A percentile compares a stretch with the other conserved stretches of the same genome.
These are phyloP conservation scores for Hypomesus transpacificus DNA, from an alignment of 2,113 vertebrate genomes.

Conservation along the genomic window DNA sequence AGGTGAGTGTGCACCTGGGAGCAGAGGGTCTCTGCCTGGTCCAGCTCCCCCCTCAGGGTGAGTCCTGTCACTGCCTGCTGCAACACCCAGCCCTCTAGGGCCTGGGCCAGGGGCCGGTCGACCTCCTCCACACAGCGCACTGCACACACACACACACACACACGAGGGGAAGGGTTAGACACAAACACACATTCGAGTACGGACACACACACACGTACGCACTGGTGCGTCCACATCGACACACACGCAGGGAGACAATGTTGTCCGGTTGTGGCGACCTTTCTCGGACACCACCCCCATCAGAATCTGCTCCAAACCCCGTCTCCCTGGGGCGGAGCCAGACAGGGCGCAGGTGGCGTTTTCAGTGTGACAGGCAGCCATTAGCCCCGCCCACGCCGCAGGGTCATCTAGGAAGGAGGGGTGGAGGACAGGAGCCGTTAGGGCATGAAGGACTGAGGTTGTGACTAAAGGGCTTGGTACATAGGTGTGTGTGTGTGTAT, in stretches of 20 bases:
- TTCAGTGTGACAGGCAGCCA: constrained; percentile 90
- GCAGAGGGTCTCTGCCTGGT: constrained; percentile 88
- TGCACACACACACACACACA: constrained; percentile 43
- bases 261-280: constrained; percentile 59
- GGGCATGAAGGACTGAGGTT: neutral
- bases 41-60: constrained; percentile 71
- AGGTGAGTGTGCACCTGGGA: constrained; percentile 75
- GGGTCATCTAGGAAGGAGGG: constrained; percentile 78
- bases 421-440: neutral
- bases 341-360: constrained; percentile 75
- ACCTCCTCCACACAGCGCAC: constrained; percentile 70
- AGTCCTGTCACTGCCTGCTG: constrained; percentile 84
- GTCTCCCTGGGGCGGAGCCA: constrained; percentile 63
- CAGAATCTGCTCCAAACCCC: constrained; percentile 71
- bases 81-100: constrained; percentile 85
- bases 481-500: constrained; percentile 4
- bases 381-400: constrained; percentile 84
- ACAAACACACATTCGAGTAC: neutral
- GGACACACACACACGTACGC: neutral
- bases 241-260: neutral
- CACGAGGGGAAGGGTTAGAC: neutral
- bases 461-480: neutral
- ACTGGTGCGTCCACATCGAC: neutral
- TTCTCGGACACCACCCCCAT: constrained; percentile 83
- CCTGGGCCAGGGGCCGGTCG: constrained; percentile 67